Base-by-base conservation (phyloP, 2,113 vertebrate genomes). In the Steatornis caripensis region DNA sequence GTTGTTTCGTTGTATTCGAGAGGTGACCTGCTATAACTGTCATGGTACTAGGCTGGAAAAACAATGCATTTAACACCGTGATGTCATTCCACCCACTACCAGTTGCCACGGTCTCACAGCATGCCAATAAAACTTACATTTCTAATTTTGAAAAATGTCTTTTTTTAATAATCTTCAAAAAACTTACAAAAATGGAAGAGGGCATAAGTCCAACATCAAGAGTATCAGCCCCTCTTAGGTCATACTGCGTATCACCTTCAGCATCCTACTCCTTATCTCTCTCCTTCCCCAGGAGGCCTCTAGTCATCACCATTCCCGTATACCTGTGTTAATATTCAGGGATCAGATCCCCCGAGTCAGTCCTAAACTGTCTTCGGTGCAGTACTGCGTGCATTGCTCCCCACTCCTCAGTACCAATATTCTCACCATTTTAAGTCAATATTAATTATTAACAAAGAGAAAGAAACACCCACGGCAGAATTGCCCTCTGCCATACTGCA, bases 401-500 rank as follows among this genome's bases (percentile, higher is more conserved):
- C 2, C 39, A 57, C 41, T 19, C 32, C 75, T 34, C 36, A 70
- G 69, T 48, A 57, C 80, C 77, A 74, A 81, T 15, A 41, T 30
- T 62, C 93, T 76, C 91, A 95, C 62, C 21, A 62, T 19, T 27
- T 89, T 55, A n/a, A 78, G 82, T 61, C 69, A 41, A n/a, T 12
- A 45, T 97, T 46, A 97, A 96, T 97, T 96, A 98, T 97, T 97
- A 95, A 97, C 64, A 51, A 62, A 60, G 46, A 96, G 96, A 72
- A 95, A 89, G 30, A 83, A 93, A 97, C 84, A 90, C 55, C 54
- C 1, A 1, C 26, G 49, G 41, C 7, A 2, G 60, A 65, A 62
- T 5, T 5, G 2, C 36, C 83, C 82, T 51, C 36, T 58, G 39
- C 65, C 74, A 43, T 14, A 14, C 80, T 23, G 36, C 17, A 90